A percentile compares a stretch with the other conserved stretches of the same genome.
These are phyloP conservation scores for Gulo gulo DNA, from an alignment of 2,113 vertebrate genomes.

Conservation along the genomic window DNA sequence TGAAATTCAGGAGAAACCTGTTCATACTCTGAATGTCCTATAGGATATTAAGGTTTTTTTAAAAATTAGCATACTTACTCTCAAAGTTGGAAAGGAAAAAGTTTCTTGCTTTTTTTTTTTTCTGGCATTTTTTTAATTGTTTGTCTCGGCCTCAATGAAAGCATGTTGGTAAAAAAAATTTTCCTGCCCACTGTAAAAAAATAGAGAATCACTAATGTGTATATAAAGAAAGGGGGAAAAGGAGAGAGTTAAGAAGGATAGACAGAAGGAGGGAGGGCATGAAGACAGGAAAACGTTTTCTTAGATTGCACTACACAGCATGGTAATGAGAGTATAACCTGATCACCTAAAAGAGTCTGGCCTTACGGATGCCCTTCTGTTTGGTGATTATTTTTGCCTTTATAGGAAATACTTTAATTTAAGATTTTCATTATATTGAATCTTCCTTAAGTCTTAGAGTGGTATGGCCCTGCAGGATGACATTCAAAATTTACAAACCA, in stretches of 20 bases:
- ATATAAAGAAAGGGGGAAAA: background rate
- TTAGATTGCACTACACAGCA: background rate
- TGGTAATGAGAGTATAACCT: background rate
- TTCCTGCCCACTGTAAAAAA: background rate
- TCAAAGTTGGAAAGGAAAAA: slow-evolving; percentile 43
- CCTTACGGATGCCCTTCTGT: background rate
- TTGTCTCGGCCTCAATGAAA: background rate
- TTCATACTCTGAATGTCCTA: slow-evolving; percentile 36
- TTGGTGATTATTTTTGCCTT: background rate
- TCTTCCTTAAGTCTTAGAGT: background rate
- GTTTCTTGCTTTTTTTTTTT: background rate
- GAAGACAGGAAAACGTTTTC: background rate
- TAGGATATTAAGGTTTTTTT: background rate
- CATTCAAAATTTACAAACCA: background rate
- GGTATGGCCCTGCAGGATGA: background rate
- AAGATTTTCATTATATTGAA: background rate
- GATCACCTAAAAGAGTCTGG: background rate
- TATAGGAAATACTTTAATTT: background rate
- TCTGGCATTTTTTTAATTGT: slow-evolving; percentile 30
- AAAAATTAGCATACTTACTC: background rate
- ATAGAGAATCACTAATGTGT: background rate
- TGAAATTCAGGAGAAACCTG: slow-evolving; percentile 29
- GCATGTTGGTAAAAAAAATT: background rate
- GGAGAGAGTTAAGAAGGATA: background rate
- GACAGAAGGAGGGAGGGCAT: background rate